Conservation (phyloP, 1,140 invertebrate species). For the Eufriesea mexicana region DNA sequence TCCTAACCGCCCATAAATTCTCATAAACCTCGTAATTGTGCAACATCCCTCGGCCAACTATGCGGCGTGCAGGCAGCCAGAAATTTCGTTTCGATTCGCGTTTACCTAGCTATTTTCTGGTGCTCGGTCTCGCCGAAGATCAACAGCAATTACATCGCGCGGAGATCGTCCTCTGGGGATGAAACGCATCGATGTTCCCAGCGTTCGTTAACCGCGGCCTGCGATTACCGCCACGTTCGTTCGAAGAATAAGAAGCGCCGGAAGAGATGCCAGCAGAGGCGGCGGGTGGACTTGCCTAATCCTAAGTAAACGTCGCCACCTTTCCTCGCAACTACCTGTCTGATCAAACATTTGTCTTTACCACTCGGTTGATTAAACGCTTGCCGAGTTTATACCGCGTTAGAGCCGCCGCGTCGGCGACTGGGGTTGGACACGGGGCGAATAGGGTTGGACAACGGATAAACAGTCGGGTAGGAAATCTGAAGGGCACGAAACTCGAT, state of each 20-base stretch:
- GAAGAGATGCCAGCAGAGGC: neutral
- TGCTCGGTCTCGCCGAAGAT: neutral
- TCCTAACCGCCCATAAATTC: too few relatives aligned
- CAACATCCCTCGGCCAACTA: too few relatives aligned
- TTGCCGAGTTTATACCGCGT: conserved; percentile 67
- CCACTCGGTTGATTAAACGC: conserved; percentile 76
- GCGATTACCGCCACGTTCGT: conserved; percentile 39
- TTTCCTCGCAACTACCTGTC: conserved; percentile 61
- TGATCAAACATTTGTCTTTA: conserved; percentile 78
- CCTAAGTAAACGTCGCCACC: conserved; percentile 70
- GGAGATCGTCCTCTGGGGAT: too few relatives aligned
- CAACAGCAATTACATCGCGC: neutral
- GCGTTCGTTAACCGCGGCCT: conserved; percentile 46
- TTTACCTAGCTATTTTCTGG: neutral
- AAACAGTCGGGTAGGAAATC: conserved; percentile 19
- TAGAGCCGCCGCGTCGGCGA: conserved; percentile 12
- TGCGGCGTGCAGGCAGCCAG: neutral
- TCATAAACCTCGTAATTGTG: neutral
- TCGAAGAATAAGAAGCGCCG: conserved; percentile 37
- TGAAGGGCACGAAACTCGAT: neutral
- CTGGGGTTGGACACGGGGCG: neutral
- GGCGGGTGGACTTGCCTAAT: conserved; percentile 64
- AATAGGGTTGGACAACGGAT: neutral
- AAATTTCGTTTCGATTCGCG: neutral
- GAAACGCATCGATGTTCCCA: conserved; percentile 31